A percentile compares a stretch with the other conserved stretches of the same genome.
Conservation (phyloP, 2,888 invertebrate species). For the Drosophila anceps region DNA sequence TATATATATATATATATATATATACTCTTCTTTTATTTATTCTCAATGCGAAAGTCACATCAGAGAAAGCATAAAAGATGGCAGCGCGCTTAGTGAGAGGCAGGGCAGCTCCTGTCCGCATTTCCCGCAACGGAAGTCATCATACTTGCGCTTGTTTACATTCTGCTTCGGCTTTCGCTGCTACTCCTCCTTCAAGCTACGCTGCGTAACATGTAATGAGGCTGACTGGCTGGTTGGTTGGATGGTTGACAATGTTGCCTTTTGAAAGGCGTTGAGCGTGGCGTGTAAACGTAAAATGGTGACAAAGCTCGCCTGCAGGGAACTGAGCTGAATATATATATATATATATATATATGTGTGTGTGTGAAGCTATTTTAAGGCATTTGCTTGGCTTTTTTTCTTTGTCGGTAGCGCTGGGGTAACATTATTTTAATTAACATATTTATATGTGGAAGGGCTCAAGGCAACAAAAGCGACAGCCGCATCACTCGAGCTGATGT, state of each 20-base stretch:
- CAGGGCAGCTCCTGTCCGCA: slow-evolving; percentile 59
- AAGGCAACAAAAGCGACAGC: slow-evolving; percentile 57
- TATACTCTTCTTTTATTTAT: slow-evolving; percentile 62
- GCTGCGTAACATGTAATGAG: slow-evolving; percentile 73
- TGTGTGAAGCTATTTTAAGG: slow-evolving; percentile 72
- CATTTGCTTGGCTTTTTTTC: slow-evolving; percentile 63
- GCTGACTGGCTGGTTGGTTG: slow-evolving; percentile 35
- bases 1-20: neutral
- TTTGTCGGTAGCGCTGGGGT: slow-evolving; percentile 64
- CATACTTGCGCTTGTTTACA: slow-evolving; percentile 77
- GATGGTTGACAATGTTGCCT: slow-evolving; percentile 54
- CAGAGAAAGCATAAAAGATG: slow-evolving; percentile 63
- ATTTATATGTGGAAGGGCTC: slow-evolving; percentile 69
- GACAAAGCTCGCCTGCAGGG: slow-evolving; percentile 83
- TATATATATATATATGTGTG: slow-evolving; percentile 25
- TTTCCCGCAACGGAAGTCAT: slow-evolving; percentile 79
- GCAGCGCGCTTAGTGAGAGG: slow-evolving; percentile 23
- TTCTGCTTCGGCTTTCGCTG: slow-evolving; percentile 39
- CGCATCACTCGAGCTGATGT: slow-evolving; percentile 28
- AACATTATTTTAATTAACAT: slow-evolving; percentile 84
- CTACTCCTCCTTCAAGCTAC: slow-evolving; percentile 22
- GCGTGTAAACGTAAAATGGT: slow-evolving; percentile 82
- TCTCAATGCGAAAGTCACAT: slow-evolving; percentile 64
- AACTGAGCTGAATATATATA: slow-evolving; percentile 29
- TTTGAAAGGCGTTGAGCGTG: slow-evolving; percentile 79